Conservation (phyloP, 2,888 invertebrate species). For the Clostera curtula region DNA sequence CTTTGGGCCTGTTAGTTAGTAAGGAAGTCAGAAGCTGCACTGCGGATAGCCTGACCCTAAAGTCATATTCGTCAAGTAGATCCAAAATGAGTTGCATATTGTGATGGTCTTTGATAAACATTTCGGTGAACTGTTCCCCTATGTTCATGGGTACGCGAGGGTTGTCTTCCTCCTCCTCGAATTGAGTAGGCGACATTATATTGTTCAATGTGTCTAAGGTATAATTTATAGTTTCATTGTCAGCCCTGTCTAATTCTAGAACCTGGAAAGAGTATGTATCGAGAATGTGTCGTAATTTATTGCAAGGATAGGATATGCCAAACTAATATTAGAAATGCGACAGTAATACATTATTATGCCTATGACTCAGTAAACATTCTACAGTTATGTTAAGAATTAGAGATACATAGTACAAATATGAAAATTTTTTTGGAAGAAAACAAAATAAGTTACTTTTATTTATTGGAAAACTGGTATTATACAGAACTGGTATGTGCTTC, state of each 20-base stretch:
- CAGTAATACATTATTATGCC: background rate
- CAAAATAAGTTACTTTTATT: background rate
- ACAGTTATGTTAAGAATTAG: too few species aligned
- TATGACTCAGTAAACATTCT: too few species aligned
- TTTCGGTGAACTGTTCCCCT: slow-evolving; percentile 96
- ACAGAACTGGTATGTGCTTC: background rate
- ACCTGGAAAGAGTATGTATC: slow-evolving; percentile 69
- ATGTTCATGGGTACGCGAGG: slow-evolving; percentile 80
- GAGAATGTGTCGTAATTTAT: too few species aligned
- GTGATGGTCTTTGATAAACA: slow-evolving; percentile 93
- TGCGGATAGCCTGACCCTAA: slow-evolving; percentile 92
- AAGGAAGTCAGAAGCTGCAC: slow-evolving; percentile 92
- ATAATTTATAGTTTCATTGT: slow-evolving; percentile 93
- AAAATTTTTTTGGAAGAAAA: background rate
- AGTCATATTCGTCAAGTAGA: slow-evolving; percentile 95
- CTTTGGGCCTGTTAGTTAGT: slow-evolving; percentile 88
- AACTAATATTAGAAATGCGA: background rate
- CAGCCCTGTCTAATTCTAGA: slow-evolving; percentile 90
- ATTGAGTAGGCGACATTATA: slow-evolving; percentile 86
- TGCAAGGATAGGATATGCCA: too few species aligned
- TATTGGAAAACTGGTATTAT: background rate
- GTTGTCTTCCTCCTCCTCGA: slow-evolving; percentile 87
- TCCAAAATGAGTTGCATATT: slow-evolving; percentile 88
- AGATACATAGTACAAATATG: background rate
- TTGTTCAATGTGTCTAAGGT: slow-evolving; percentile 94